Evolutionary conservation across 2,888 invertebrate species (phyloP).

Genomic region (Ctena decussata): DNA sequence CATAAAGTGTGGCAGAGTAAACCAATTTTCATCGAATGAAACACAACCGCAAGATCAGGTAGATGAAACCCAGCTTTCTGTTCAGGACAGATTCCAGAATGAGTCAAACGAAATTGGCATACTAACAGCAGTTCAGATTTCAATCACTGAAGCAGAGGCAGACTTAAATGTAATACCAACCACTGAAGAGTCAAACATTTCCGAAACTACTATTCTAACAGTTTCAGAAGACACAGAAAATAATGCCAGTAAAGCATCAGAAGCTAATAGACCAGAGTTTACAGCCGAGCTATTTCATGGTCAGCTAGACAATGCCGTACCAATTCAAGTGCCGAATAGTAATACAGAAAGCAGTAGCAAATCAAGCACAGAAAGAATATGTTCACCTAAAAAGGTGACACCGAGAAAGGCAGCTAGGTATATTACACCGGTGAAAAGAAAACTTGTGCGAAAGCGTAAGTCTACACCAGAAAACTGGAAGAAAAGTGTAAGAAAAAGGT

Average conservation of each 20-base stretch:
- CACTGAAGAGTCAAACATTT: neutral
- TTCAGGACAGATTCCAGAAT: neutral
- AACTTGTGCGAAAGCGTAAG: conserved; percentile 1
- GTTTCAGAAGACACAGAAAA: neutral
- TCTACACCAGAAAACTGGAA: conserved; percentile 22
- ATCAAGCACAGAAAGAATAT: neutral
- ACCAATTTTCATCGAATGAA: neutral
- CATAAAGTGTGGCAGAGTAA: neutral
- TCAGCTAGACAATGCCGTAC: neutral
- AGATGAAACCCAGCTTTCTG: neutral
- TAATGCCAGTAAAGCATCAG: too few species aligned
- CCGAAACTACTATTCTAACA: too few species aligned
- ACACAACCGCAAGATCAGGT: neutral
- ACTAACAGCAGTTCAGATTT: neutral
- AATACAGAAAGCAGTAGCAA: neutral
- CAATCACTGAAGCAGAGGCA: neutral
- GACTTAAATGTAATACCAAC: neutral
- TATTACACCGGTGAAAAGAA: conserved; percentile 7
- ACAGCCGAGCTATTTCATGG: neutral
- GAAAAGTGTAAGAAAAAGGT: conserved; percentile 19
- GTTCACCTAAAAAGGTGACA: neutral
- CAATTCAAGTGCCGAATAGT: too few species aligned
- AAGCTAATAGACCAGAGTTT: neutral
- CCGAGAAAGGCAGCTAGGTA: conserved; percentile 7
- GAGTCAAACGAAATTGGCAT: neutral